These are phyloP conservation scores for Campylorhamphus procurvoides DNA, from an alignment of 2,113 vertebrate genomes.

Conservation along the genomic window DNA sequence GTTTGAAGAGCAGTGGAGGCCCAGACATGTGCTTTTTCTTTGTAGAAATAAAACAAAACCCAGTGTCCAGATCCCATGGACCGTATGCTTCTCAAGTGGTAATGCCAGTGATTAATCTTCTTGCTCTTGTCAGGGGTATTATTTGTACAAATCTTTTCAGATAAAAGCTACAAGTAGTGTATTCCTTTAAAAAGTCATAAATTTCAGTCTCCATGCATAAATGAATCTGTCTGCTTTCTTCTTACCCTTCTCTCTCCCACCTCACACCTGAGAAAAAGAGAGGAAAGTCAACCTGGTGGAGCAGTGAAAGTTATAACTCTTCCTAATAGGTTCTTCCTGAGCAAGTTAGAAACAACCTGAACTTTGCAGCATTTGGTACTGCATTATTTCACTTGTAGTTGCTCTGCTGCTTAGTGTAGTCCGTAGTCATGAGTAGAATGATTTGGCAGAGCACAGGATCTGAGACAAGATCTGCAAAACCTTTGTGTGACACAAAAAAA, in stretches of 20 bases:
- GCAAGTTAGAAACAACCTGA: not conserved
- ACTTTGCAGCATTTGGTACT: not conserved
- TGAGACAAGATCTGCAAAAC: not conserved
- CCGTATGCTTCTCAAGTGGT: not conserved
- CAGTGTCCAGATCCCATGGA: not conserved
- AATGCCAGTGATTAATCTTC: not conserved
- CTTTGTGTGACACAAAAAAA: not conserved
- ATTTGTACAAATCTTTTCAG: not conserved
- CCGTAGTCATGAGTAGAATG: not conserved
- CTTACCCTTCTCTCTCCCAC: not conserved
- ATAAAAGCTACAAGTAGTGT: not conserved
- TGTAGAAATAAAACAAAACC: not conserved
- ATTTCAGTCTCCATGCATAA: not conserved
- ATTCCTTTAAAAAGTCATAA: not conserved
- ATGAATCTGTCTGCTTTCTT: not conserved
- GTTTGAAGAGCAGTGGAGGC: not conserved
- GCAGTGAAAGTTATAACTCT: not conserved
- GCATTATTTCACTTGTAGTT: not conserved
- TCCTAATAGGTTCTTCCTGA: not conserved
- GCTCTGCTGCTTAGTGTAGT: not conserved
- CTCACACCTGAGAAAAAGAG: not conserved
- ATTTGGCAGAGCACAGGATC: not conserved
- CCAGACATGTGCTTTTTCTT: not conserved
- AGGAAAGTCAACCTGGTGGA: not conserved
- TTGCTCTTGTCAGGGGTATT: not conserved